phyloP scores from a whole-genome alignment of 2,113 vertebrate species.

The Neotoma lepida region DNA sequence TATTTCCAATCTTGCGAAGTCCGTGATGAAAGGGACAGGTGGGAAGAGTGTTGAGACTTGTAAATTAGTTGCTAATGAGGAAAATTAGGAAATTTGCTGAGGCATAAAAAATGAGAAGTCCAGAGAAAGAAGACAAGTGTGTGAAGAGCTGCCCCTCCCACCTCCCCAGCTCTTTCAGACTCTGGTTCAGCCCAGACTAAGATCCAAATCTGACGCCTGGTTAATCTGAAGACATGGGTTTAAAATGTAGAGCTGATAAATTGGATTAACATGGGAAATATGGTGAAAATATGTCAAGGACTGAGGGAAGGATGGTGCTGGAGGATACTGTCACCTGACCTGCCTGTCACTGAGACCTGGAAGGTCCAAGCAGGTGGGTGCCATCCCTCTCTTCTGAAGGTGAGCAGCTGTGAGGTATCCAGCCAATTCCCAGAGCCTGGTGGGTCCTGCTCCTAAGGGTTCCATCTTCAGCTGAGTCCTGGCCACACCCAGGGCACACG shows the following conservation, averaged over 20 bases:
- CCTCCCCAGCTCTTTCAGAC: not conserved
- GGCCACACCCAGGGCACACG: rapidly evolving
- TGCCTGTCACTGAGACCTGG: rapidly evolving
- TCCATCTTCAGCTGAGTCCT: rapidly evolving
- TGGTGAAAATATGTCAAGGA: not conserved
- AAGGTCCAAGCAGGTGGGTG: not conserved
- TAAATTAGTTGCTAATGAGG: constrained; percentile 55
- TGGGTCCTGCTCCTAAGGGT: rapidly evolving
- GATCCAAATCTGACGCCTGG: not conserved
- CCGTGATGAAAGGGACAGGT: constrained; percentile 27
- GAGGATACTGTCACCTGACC: not conserved
- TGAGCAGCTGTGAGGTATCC: rapidly evolving
- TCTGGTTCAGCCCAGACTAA: not conserved
- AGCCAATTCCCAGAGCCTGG: rapidly evolving
- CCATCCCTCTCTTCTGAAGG: rapidly evolving
- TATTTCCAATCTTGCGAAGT: not conserved
- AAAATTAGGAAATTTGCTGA: constrained; percentile 45
- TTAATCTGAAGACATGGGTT: constrained; percentile 11
- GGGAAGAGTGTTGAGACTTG: constrained; percentile 1
- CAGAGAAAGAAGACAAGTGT: constrained; percentile 32
- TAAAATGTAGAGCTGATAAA: not conserved
- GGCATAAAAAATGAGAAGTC: constrained; percentile 34
- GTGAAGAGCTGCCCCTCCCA: not conserved
- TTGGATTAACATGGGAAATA: not conserved
- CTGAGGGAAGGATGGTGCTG: rapidly evolving